phyloP scores from a whole-genome alignment of 2,113 vertebrate genomes.

The Zosterops hypoxanthus region DNA sequence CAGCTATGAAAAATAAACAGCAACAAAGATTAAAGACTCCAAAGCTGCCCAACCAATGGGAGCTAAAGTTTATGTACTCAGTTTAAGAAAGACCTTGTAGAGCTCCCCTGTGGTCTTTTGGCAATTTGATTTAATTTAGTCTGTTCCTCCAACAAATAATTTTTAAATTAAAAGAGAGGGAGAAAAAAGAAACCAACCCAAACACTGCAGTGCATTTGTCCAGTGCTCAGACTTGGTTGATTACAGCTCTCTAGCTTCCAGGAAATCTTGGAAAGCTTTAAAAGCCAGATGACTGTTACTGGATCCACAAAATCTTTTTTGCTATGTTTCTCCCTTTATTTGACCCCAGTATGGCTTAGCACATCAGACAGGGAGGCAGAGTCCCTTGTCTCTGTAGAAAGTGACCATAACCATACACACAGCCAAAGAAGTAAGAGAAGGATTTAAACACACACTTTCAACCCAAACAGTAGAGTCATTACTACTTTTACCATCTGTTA shows the following conservation, averaged over 20 bases:
- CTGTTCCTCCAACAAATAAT: conserved; percentile 52
- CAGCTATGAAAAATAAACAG: conserved; percentile 68
- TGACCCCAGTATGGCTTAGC: background rate
- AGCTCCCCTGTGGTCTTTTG: conserved; percentile 38
- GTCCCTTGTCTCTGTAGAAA: background rate
- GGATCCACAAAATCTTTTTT: background rate
- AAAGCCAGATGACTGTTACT: background rate
- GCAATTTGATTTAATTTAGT: conserved; percentile 60
- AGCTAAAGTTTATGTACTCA: conserved; percentile 29
- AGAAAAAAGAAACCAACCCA: background rate
- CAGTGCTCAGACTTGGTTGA: background rate
- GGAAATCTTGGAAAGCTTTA: conserved; percentile 11
- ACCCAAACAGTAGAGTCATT: background rate
- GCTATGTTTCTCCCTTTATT: background rate
- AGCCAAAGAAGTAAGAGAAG: background rate
- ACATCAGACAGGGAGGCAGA: background rate
- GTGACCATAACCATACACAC: background rate
- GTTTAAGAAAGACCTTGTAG: conserved; percentile 19
- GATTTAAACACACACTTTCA: background rate
- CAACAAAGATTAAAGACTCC: conserved; percentile 50
- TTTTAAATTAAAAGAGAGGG: conserved; percentile 47
- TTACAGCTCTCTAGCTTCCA: background rate
- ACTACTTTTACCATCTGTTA: background rate
- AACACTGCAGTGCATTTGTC: background rate
- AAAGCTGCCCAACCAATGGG: background rate